Evolutionary conservation across 2,888 invertebrate species (phyloP).

Genomic region (Patella ulyssiponensis): DNA sequence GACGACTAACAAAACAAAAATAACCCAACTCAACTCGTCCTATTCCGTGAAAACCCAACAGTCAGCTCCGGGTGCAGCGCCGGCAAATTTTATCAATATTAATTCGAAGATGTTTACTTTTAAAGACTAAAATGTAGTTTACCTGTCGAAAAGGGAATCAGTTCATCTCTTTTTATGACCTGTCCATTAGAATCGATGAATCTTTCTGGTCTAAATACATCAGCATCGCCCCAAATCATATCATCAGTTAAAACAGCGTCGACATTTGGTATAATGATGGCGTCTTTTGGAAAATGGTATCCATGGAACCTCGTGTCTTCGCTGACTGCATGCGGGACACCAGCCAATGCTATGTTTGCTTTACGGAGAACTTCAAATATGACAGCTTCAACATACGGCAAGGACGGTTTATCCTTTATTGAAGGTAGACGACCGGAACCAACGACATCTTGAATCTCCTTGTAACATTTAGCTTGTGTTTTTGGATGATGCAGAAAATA

Average conservation of each 20-base stretch:
- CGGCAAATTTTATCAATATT: too few relatives aligned
- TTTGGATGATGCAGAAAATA: constrained; percentile 85
- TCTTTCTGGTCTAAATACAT: constrained; percentile 53
- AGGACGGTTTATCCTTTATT: constrained; percentile 38
- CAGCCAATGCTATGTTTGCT: constrained; percentile 50
- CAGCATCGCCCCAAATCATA: constrained; percentile 46
- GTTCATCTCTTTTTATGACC: constrained; percentile 30
- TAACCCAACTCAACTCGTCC: too few relatives aligned
- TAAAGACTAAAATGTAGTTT: neutral
- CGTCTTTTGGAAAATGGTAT: constrained; percentile 58
- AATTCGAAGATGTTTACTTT: too few relatives aligned
- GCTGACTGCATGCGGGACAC: constrained; percentile 45
- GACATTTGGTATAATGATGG: constrained; percentile 48
- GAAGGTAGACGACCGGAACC: constrained; percentile 50
- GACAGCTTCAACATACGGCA: constrained; percentile 57
- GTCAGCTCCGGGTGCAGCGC: too few relatives aligned
- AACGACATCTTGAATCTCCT: constrained; percentile 62
- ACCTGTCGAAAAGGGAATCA: constrained; percentile 46
- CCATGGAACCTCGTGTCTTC: constrained; percentile 53
- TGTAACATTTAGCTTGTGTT: constrained; percentile 56
- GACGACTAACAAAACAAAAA: too few relatives aligned
- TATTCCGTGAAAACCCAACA: too few relatives aligned
- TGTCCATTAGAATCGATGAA: constrained; percentile 45
- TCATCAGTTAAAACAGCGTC: constrained; percentile 50
- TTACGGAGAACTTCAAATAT: constrained; percentile 56